Evolutionary conservation across 2,797 vertebrate species (phyloP).

Genomic region (Heliangelus exortis): DNA sequence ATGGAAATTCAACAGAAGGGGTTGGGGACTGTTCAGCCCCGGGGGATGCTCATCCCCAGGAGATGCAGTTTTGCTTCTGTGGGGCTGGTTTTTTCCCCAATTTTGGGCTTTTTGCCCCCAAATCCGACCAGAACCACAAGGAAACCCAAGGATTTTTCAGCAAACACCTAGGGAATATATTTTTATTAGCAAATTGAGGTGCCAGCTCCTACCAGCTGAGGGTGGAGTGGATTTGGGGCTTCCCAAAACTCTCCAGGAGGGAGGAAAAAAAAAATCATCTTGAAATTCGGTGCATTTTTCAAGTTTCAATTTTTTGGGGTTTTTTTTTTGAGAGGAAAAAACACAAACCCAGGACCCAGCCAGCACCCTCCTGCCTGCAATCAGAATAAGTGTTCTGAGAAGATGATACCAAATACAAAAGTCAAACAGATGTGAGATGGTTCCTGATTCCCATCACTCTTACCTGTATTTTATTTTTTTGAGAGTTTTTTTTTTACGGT

Average conservation of each 20-base stretch:
- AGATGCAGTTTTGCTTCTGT: not conserved
- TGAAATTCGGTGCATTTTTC: not conserved
- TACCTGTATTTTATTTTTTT: conserved; percentile 64
- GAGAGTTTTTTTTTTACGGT: conserved; percentile 62
- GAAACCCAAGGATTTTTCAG: too few species aligned
- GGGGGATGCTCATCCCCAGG: not conserved
- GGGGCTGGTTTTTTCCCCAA: not conserved
- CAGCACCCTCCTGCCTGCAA: not conserved
- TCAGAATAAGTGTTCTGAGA: not conserved
- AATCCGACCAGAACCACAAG: not conserved
- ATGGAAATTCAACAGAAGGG: too few species aligned
- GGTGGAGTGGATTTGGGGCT: too few species aligned
- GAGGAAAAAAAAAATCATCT: not conserved
- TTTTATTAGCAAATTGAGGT: not conserved
- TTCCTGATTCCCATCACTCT: conserved; percentile 75
- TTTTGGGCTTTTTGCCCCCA: not conserved
- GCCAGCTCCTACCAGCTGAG: not conserved
- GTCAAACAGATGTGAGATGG: conserved; percentile 2
- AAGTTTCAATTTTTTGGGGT: too few species aligned
- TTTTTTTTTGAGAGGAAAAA: too few species aligned
- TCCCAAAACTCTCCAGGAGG: not conserved
- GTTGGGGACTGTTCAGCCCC: not conserved
- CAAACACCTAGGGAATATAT: not conserved
- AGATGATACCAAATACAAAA: not conserved
- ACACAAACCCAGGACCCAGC: too few species aligned